phyloP scores from a whole-genome alignment of 2,113 vertebrate species.

The Telmatochromis sp. region DNA sequence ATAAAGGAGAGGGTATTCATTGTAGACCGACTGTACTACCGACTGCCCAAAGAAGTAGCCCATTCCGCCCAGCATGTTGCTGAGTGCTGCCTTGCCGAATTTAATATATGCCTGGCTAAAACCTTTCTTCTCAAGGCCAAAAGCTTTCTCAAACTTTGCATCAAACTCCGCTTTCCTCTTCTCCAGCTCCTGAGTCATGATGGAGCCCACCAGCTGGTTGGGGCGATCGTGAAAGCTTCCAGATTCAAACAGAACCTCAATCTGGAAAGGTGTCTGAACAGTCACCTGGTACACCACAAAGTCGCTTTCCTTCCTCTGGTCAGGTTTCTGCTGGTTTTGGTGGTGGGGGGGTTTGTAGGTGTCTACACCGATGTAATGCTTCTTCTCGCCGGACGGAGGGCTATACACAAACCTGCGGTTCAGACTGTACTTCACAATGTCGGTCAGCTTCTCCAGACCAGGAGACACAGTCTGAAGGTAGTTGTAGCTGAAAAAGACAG shows the following conservation, averaged over 20 bases:
- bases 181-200: constrained; percentile 72
- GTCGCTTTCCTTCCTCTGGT: constrained; percentile 65
- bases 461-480: constrained; percentile 75
- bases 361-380: constrained; percentile 76
- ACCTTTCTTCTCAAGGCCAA: constrained; percentile 75
- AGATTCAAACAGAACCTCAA: constrained; percentile 87
- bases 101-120: constrained; percentile 65
- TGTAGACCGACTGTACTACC: constrained; percentile 73
- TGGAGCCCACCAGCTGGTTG: constrained; percentile 67
- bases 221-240: constrained; percentile 71
- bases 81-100: constrained; percentile 83
- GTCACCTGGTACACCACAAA: constrained; percentile 92
- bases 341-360: constrained; percentile 64
- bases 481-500: constrained; percentile 77
- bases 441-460: constrained; percentile 82
- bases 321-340: constrained; percentile 63
- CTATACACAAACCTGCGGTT: constrained; percentile 76
- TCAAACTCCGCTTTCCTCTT: constrained; percentile 64
- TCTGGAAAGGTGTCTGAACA: constrained; percentile 73
- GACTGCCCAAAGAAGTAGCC: constrained; percentile 89
- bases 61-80: constrained; percentile 87
- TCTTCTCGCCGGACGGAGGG: constrained; percentile 67
- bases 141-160: constrained; percentile 78
- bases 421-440: constrained; percentile 82
- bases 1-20: constrained; percentile 67